Conservation (phyloP, 2,113 vertebrate genomes). For the Tautogolabrus adspersus region DNA sequence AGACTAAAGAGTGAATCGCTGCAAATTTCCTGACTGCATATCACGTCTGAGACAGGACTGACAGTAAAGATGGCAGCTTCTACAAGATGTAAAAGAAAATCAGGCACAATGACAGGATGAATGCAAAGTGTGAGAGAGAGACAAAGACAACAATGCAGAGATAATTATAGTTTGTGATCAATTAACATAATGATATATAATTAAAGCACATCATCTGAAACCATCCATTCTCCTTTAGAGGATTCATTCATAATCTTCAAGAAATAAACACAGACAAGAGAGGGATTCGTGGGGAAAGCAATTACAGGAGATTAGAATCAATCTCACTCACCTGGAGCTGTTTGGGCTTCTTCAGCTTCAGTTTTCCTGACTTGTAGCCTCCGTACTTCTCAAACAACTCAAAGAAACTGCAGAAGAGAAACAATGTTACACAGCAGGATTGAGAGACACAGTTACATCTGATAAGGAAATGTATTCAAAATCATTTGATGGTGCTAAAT, state of each 20-base stretch:
- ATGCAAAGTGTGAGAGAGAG: background rate
- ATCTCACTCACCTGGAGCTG: slow-evolving; percentile 90
- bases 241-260: slow-evolving; percentile 1
- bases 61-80: background rate
- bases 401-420: slow-evolving; percentile 88
- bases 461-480: background rate
- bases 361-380: slow-evolving; percentile 95
- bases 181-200: background rate
- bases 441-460: background rate
- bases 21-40: background rate
- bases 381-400: slow-evolving; percentile 94
- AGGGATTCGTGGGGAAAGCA: background rate
- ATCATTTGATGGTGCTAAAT: too few species aligned
- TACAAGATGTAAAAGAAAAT: background rate
- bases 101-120: background rate
- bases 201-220: background rate
- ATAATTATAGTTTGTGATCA: background rate
- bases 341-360: slow-evolving; percentile 96
- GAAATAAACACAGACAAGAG: background rate
- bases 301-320: background rate
- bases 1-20: slow-evolving; percentile 8
- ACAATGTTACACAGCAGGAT: background rate
- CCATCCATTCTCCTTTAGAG: slow-evolving; percentile 11
- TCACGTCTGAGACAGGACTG: background rate
- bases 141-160: background rate